Percentiles rank a stretch among this genome's conserved stretches.
phyloP scores from a whole-genome alignment of 2,113 vertebrate species.

The Orthonyx spaldingii region DNA sequence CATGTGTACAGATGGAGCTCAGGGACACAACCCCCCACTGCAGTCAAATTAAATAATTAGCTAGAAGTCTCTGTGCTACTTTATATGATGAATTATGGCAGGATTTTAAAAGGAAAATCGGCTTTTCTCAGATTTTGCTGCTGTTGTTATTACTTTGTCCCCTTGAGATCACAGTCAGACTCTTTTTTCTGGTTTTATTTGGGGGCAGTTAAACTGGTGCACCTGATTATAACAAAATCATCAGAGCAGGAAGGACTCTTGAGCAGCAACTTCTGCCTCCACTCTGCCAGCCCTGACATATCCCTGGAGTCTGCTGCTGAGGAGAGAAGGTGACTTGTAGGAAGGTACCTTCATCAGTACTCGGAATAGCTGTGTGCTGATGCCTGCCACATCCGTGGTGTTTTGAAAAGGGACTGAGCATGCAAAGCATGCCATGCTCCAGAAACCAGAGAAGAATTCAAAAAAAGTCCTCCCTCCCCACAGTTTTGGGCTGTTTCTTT shows the following conservation, averaged over 20 bases:
- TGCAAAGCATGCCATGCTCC: neutral
- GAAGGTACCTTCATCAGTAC: neutral
- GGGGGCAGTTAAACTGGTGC: neutral
- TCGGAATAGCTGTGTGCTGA: neutral
- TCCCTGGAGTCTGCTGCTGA: neutral
- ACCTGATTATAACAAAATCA: neutral
- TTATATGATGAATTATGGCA: neutral
- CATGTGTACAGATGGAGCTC: neutral
- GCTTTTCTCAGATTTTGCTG: neutral
- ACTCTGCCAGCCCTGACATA: neutral
- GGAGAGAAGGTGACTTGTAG: neutral
- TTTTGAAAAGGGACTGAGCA: neutral
- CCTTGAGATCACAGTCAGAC: neutral
- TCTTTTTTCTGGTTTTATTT: neutral
- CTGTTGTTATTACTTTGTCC: neutral
- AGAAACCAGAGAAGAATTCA: slow-evolving; percentile 33
- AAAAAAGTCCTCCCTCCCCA: neutral
- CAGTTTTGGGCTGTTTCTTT: slow-evolving; percentile 30
- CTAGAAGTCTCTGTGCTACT: neutral
- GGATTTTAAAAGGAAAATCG: neutral
- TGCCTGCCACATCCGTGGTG: neutral
- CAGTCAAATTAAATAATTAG: neutral
- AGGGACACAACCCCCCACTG: neutral
- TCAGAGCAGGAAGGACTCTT: neutral
- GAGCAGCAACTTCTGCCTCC: neutral